Conservation (phyloP, 2,113 vertebrate genomes). For the Craseonycteris thonglongyai region DNA sequence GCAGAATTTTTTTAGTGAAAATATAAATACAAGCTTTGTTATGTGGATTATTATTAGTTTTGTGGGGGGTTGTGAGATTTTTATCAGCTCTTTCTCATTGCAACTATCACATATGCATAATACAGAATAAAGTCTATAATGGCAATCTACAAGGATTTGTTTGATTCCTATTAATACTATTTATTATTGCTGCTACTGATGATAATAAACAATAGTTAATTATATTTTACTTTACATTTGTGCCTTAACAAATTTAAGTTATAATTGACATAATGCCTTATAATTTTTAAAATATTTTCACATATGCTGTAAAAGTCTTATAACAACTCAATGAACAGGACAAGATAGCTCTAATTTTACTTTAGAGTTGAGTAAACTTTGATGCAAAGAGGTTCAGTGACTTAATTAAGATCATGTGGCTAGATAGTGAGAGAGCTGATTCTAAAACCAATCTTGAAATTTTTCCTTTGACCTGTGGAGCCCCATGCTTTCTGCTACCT, state of each 20-base stretch:
- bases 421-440: background rate
- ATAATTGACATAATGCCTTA: background rate
- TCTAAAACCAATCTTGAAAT: background rate
- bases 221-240: conserved; percentile 26
- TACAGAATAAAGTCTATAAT: background rate
- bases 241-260: background rate
- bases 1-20: background rate
- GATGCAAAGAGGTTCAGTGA: background rate
- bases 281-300: background rate
- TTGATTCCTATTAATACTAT: background rate
- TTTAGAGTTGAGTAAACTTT: conserved; percentile 10
- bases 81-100: background rate
- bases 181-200: background rate
- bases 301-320: background rate
- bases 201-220: background rate
- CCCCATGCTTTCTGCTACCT: background rate
- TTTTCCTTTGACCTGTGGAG: background rate
- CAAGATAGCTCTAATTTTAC: background rate
- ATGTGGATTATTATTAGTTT: background rate
- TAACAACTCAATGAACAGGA: background rate
- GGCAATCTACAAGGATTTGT: background rate
- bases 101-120: background rate
- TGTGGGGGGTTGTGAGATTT: background rate
- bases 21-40: background rate
- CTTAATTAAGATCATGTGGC: background rate